phyloP scores from a whole-genome alignment of 2,888 invertebrate genomes.

The Watsonalla binaria region DNA sequence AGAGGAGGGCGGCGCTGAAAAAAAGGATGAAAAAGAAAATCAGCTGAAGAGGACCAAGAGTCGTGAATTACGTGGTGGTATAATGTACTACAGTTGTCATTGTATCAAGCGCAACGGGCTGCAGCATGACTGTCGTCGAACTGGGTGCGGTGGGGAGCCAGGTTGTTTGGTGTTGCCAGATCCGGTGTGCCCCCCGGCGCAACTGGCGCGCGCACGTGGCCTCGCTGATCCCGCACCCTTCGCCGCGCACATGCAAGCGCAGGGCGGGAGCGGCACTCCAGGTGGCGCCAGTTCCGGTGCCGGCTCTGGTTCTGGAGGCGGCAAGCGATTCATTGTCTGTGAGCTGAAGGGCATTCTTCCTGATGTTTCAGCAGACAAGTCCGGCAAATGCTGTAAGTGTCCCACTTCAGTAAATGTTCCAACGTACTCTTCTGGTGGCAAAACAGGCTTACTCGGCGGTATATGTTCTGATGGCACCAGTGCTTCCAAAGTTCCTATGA shows the following conservation, averaged over 20 bases:
- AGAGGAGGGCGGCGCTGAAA: constrained; percentile 55
- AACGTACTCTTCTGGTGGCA: constrained; percentile 9
- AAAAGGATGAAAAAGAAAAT: constrained; percentile 66
- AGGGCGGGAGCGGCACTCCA: constrained; percentile 33
- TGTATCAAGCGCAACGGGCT: constrained; percentile 80
- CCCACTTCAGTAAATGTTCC: constrained; percentile 20
- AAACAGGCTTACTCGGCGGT: constrained; percentile 14
- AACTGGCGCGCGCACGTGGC: constrained; percentile 66
- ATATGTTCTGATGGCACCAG: constrained; percentile 15
- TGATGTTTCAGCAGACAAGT: constrained; percentile 33
- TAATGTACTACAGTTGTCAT: constrained; percentile 77
- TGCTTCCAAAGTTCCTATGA: constrained; percentile 6
- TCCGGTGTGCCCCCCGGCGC: constrained; percentile 75
- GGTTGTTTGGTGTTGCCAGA: constrained; percentile 74
- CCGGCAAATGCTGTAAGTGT: constrained; percentile 66
- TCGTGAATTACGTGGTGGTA: constrained; percentile 75
- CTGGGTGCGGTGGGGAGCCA: constrained; percentile 74
- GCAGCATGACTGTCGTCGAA: constrained; percentile 78
- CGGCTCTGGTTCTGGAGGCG: constrained; percentile 32
- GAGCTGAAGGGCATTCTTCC: constrained; percentile 62
- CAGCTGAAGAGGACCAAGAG: constrained; percentile 68
- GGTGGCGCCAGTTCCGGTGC: constrained; percentile 24
- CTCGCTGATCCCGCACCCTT: constrained; percentile 58
- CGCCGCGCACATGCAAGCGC: constrained; percentile 43
- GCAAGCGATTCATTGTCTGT: constrained; percentile 68